Evolutionary conservation across 2,797 vertebrate genomes (phyloP), one percentile per base, ranked within the genome.

Genomic region (Naso thynnoides): DNA sequence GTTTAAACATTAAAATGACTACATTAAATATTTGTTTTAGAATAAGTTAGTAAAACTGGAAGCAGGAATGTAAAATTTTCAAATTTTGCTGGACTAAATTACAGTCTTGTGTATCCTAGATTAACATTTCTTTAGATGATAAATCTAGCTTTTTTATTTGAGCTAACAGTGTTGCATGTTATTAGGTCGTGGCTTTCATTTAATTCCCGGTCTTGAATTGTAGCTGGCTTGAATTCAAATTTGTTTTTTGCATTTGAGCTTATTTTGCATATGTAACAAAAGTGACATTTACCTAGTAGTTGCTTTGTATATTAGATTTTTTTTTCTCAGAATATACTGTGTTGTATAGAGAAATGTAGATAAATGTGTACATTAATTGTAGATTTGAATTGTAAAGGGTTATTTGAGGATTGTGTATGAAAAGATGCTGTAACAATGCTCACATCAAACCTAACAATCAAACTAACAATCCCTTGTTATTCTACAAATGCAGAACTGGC

Each of bases 271-370:
- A 44, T 29, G 50, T 38, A 62, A 61, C 4, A 69, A 59, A 68
- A 75, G 67, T 70, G 56, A 45, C 68, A 70, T 81, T 78, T 61
- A 50, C 13, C 59, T 78, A 85, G 77, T 53, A 38, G n/a, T 39
- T 52, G 14, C 8, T 83, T 76, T 89, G 78, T 84, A 86, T 86
- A 87, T 61, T 67, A 50, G 54, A 65, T 54, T 55, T 2, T 44
- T 36, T 11, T 36, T 2, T 44, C n/a, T 82, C 21, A 58, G 70
- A 84, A 89, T 73, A 86, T 83, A 81, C 18, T 73, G 50, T 83
- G 33, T 42, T 90, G 56, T 86, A 82, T 75, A 82, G 78, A 82
- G 38, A 82, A 66, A 61, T 89, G 76, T 88, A 90, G 88, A 91
- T 90, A 85, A 39, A 65, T 69, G 5, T 88, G 78, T 82, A 83